These are phyloP conservation scores for Mesembrinibis cayennensis DNA, from an alignment of 2,113 vertebrate species.

Conservation along the genomic window DNA sequence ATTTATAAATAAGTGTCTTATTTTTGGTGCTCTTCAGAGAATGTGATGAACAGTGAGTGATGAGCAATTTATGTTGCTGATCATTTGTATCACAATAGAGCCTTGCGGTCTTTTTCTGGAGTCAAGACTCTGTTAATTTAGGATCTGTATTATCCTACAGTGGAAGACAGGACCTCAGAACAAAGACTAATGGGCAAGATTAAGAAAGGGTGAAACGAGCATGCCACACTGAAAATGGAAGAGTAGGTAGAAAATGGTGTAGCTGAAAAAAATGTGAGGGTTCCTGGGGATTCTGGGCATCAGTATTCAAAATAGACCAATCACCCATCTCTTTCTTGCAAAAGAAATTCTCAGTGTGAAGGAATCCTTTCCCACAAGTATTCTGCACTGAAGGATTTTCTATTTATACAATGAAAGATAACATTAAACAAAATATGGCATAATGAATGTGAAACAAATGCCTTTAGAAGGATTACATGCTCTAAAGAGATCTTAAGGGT, in stretches of 20 bases:
- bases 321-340: neutral
- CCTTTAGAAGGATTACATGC: neutral
- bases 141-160: neutral
- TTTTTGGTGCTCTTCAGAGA: conserved; percentile 63
- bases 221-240: neutral
- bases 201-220: neutral
- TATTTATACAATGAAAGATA: neutral
- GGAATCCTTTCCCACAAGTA: neutral
- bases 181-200: neutral
- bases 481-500: neutral
- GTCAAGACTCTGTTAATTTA: neutral
- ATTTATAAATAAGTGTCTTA: conserved; percentile 65
- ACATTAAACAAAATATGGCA: neutral
- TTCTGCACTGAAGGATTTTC: neutral
- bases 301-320: neutral
- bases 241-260: neutral
- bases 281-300: neutral
- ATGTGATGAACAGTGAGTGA: conserved; percentile 53
- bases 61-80: conserved; percentile 55
- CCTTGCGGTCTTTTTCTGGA: conserved; percentile 3
- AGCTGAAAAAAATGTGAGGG: neutral
- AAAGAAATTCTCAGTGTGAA: neutral
- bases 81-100: conserved; percentile 55
- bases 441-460: conserved; percentile 19
- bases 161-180: neutral